Percentiles rank a stretch among this genome's conserved stretches.
These are phyloP conservation scores for Pachypeltis micranthus DNA, from an alignment of 1,140 invertebrate species.

Conservation along the genomic window DNA sequence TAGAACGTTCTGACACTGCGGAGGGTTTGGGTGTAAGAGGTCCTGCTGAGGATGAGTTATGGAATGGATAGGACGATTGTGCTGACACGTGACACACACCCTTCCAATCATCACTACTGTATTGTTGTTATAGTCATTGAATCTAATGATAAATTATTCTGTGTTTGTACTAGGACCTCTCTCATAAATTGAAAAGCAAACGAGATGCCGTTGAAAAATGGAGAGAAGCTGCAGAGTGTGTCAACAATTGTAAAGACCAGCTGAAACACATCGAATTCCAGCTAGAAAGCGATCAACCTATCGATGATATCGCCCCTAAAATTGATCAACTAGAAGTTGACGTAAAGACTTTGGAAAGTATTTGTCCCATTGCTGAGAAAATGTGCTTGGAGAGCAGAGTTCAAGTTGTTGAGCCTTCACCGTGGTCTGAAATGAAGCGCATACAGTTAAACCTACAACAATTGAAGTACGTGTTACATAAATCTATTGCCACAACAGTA, in stretches of 20 bases:
- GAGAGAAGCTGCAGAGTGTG: constrained; percentile 68
- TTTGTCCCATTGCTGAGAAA: constrained; percentile 53
- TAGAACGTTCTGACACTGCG: too few species aligned
- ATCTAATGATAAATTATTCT: too few species aligned
- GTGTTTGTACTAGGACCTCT: constrained; percentile 52
- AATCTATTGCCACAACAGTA: too few species aligned
- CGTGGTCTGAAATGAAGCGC: neutral
- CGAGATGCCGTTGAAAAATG: constrained; percentile 67
- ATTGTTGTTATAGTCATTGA: too few species aligned
- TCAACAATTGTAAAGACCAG: constrained; percentile 66
- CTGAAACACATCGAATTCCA: constrained; percentile 68
- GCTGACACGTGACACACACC: too few species aligned
- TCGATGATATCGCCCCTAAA: constrained; percentile 53
- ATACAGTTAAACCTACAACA: neutral
- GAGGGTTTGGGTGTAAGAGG: too few species aligned
- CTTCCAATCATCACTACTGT: too few species aligned
- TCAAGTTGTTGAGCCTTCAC: neutral
- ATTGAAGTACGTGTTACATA: too few species aligned
- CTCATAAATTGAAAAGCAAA: constrained; percentile 60
- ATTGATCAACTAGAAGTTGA: constrained; percentile 30
- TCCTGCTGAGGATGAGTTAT: too few species aligned
- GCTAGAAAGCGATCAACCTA: constrained; percentile 56
- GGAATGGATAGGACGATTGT: too few species aligned
- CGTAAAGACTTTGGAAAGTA: constrained; percentile 54
- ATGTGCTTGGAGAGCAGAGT: constrained; percentile 27